Conservation (phyloP, 2,888 invertebrate species). For the Xanthia icteritia region DNA sequence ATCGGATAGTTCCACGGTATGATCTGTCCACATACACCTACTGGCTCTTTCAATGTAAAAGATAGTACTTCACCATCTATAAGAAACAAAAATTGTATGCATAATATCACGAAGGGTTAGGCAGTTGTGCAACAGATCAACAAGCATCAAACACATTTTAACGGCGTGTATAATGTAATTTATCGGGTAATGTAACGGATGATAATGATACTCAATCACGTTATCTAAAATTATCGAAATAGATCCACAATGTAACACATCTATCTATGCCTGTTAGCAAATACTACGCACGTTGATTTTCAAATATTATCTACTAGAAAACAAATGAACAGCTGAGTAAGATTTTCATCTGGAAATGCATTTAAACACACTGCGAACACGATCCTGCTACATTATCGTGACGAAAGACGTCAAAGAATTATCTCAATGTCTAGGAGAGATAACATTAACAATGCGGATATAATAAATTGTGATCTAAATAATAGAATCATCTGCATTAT, state of each 20-base stretch:
- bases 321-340: slow-evolving; percentile 10
- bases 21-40: slow-evolving; percentile 96
- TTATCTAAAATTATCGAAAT: neutral
- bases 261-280: neutral
- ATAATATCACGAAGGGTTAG: neutral
- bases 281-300: slow-evolving; percentile 10
- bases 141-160: neutral
- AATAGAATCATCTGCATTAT: neutral
- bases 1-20: slow-evolving; percentile 98
- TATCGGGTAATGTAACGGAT: too few species aligned
- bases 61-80: slow-evolving; percentile 94
- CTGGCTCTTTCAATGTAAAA: slow-evolving; percentile 97
- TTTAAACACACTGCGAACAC: slow-evolving; percentile 66
- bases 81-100: slow-evolving; percentile 34
- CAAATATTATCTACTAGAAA: slow-evolving; percentile 20
- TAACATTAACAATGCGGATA: slow-evolving; percentile 44
- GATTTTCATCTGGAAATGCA: slow-evolving; percentile 9
- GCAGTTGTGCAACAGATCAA: neutral
- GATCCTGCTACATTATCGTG: slow-evolving; percentile 71
- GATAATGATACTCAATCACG: too few species aligned
- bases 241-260: slow-evolving; percentile 2
- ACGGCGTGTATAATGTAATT: too few species aligned
- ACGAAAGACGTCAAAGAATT: slow-evolving; percentile 64
- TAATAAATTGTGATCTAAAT: neutral
- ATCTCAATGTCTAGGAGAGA: slow-evolving; percentile 53